Evolutionary conservation across 2,888 invertebrate genomes (phyloP), one percentile per base, ranked within the genome.

Genomic region (Synergus itoensis): DNA sequence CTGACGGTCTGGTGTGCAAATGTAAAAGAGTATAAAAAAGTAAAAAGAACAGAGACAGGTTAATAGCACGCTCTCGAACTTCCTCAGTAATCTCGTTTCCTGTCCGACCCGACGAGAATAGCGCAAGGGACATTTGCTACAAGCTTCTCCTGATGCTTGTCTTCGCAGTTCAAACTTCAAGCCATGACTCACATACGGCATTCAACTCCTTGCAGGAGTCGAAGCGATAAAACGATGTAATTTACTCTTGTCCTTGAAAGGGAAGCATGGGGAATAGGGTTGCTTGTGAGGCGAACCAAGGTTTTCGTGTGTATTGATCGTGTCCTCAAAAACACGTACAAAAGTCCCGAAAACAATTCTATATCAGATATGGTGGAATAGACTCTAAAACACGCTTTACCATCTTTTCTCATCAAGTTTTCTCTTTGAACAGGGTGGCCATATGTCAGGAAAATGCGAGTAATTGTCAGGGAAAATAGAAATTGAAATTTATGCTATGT

Each of bases 231-330:
- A 73, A 73, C 73, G 53, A 53, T 73, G 73, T 73, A 73, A 73
- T 73, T 73, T 73, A 73, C 73, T 73, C 73, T 48, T 73, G 73
- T 16, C 73, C 73, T 73, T 73, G 53, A 73, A 73, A 73, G 73
- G 73, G 73, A 53, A 73, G 36, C 41, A 40, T 18, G 40, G 40
- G 40, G 65, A 65, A 73, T 73, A 28, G 73, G 73, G 73, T 73
- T 73, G 73, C 73, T 73, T 73, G 48, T 53, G 48, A 48, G 73
- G 12, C 28, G 36, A 73, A 14, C 28, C 69, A 48, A 48, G 53
- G 28, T 8, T 28, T 69, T 69, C 28, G 45, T n/a, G 9, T 16
- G 48, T 73, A 73, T 73, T 48, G 73, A 73, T 73, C 73, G 73
- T n/a, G 9, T n/a, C 73, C 48, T 53, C 48, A 28, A 36, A 48